These are phyloP conservation scores for Bactericera cockerelli DNA, from an alignment of 1,140 invertebrate species.

Conservation along the genomic window DNA sequence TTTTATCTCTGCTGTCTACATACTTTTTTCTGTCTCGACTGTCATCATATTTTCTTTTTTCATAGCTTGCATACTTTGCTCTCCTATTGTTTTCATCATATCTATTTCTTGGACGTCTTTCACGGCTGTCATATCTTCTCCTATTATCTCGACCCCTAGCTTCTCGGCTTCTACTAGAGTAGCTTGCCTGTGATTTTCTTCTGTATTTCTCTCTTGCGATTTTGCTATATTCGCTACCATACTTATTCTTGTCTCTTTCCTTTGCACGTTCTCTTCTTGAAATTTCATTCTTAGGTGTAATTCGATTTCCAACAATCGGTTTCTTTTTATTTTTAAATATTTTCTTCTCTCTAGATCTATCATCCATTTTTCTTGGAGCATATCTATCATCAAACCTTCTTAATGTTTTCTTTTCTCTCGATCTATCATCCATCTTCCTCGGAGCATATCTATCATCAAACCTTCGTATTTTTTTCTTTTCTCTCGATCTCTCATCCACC, in stretches of 20 bases:
- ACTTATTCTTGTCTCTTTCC: neutral
- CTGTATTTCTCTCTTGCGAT: neutral
- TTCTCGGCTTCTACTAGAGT: neutral
- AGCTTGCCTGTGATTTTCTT: neutral
- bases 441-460: too few species aligned
- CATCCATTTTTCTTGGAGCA: too few species aligned
- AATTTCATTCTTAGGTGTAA: neutral
- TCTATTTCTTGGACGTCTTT: neutral
- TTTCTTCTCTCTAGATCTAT: too few species aligned
- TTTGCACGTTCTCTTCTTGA: constrained; percentile 6
- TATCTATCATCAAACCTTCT: too few species aligned
- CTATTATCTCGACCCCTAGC: too few species aligned
- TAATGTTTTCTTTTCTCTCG: too few species aligned
- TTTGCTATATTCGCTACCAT: constrained; percentile 5
- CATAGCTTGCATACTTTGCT: neutral
- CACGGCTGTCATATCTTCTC: neutral
- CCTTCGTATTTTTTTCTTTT: too few species aligned
- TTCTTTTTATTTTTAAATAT: too few species aligned
- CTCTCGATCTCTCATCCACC: too few species aligned
- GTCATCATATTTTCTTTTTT: neutral
- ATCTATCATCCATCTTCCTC: too few species aligned
- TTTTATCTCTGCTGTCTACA: neutral
- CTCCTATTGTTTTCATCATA: neutral
- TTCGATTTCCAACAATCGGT: too few species aligned
- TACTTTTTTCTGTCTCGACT: neutral